A percentile compares a stretch with the other conserved stretches of the same genome.
phyloP scores from a whole-genome alignment of 2,888 invertebrate species.

The Meloe dianella region DNA sequence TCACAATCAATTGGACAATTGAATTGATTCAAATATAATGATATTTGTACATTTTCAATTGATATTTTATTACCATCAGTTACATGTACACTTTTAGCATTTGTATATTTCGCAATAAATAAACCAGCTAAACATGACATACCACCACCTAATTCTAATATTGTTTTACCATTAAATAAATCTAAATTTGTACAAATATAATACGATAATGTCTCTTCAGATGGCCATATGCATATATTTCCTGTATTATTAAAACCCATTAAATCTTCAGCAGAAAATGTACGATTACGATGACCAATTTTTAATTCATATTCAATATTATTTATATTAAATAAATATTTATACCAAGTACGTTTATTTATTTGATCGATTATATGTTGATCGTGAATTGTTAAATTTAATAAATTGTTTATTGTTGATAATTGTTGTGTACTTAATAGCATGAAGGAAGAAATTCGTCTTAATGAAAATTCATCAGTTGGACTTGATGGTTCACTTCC shows the following conservation, averaged over 20 bases:
- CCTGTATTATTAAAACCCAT: conserved; percentile 85
- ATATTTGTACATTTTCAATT: conserved; percentile 73
- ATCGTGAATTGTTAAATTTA: conserved; percentile 32
- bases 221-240: conserved; percentile 81
- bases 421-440: conserved; percentile 62
- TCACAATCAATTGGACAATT: conserved; percentile 61
- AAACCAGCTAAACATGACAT: conserved; percentile 85
- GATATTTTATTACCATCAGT: conserved; percentile 82
- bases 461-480: conserved; percentile 63
- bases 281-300: conserved; percentile 67
- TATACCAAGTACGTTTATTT: conserved; percentile 66
- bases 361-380: conserved; percentile 52
- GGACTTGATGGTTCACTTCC: conserved; percentile 59
- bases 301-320: conserved; percentile 63
- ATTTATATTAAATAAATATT: conserved; percentile 64
- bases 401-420: conserved; percentile 35
- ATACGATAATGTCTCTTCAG: conserved; percentile 76
- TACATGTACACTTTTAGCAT: conserved; percentile 68
- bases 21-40: conserved; percentile 70
- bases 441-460: conserved; percentile 67
- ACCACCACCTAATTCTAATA: conserved; percentile 83
- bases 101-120: conserved; percentile 71
- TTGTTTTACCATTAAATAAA: conserved; percentile 70
- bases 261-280: conserved; percentile 72
- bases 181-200: conserved; percentile 69